phyloP scores from a whole-genome alignment of 35 echinoderm and acorn worm species.

The Eucidaris tribuloides region DNA sequence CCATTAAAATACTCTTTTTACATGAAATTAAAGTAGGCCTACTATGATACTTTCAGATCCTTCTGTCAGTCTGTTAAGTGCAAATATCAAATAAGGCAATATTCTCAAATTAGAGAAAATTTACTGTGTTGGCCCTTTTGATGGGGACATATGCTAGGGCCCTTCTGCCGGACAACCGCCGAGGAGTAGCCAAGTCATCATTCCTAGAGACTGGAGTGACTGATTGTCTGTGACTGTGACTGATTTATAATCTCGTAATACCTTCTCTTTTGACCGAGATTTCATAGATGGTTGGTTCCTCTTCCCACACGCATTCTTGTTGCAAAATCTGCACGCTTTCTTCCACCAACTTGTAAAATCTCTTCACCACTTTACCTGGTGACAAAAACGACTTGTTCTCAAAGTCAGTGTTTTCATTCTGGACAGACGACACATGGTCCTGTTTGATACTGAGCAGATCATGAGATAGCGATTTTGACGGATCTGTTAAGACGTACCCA shows the following conservation, averaged over 20 bases:
- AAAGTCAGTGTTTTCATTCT: background rate
- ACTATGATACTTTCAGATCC: background rate
- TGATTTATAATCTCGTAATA: background rate
- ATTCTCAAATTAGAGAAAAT: too few relatives aligned
- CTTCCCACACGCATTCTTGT: constrained; percentile 51
- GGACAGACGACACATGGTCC: constrained; percentile 18
- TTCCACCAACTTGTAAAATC: constrained; percentile 10
- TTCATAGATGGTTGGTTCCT: constrained; percentile 54
- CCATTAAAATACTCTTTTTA: background rate
- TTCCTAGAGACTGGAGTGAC: background rate
- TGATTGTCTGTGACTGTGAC: background rate
- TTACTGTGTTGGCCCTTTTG: too few relatives aligned
- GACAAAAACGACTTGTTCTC: constrained; percentile 26
- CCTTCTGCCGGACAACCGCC: background rate
- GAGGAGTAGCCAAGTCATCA: background rate
- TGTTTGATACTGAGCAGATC: constrained; percentile 32
- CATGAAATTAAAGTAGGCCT: background rate
- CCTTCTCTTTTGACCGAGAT: constrained; percentile 48
- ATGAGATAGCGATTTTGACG: constrained; percentile 28
- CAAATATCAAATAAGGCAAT: too few relatives aligned
- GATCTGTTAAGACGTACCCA: constrained; percentile 41
- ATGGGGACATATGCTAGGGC: too few relatives aligned
- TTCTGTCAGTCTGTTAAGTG: too few relatives aligned
- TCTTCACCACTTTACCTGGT: constrained; percentile 43
- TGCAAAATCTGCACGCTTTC: constrained; percentile 32